phyloP scores from a whole-genome alignment of 2,888 invertebrate genomes.

The Ennomos fuscantarius region DNA sequence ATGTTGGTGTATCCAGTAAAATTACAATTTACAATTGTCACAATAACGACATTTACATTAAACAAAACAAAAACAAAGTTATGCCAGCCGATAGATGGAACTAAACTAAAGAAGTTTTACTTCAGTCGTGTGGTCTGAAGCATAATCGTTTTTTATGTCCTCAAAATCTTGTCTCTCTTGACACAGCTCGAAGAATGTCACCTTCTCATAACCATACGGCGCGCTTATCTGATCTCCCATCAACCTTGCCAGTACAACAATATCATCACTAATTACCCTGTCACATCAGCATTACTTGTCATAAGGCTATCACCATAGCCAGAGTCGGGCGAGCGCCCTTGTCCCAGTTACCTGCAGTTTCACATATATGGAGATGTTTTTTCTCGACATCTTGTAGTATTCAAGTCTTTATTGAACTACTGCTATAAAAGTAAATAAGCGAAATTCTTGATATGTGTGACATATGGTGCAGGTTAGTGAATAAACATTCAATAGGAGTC shows the following conservation, averaged over 20 bases:
- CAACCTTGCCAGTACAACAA: constrained; percentile 16
- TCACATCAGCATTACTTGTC: constrained; percentile 6
- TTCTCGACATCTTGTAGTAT: constrained; percentile 18
- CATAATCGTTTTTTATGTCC: neutral
- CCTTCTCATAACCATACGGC: constrained; percentile 7
- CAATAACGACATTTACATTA: too few relatives aligned
- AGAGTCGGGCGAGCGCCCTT: constrained; percentile 30
- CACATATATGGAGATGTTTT: constrained; percentile 36
- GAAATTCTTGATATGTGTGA: constrained; percentile 13
- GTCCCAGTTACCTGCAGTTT: constrained; percentile 28
- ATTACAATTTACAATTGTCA: too few relatives aligned
- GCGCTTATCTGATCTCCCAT: constrained; percentile 10
- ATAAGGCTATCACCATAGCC: constrained; percentile 24
- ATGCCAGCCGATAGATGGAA: too few relatives aligned
- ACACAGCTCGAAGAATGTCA: neutral
- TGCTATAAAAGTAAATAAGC: neutral
- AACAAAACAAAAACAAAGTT: too few relatives aligned
- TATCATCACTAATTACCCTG: constrained; percentile 13
- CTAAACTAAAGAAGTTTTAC: too few relatives aligned
- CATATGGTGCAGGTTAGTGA: constrained; percentile 16
- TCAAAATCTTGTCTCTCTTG: neutral
- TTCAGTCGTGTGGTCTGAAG: too few relatives aligned
- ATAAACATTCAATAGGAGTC: constrained; percentile 6
- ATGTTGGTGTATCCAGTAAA: too few relatives aligned
- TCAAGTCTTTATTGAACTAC: constrained; percentile 8